A percentile compares a stretch with the other conserved stretches of the same genome.
Conservation (phyloP, 1,140 invertebrate species). For the Pollicipes pollicipes region DNA sequence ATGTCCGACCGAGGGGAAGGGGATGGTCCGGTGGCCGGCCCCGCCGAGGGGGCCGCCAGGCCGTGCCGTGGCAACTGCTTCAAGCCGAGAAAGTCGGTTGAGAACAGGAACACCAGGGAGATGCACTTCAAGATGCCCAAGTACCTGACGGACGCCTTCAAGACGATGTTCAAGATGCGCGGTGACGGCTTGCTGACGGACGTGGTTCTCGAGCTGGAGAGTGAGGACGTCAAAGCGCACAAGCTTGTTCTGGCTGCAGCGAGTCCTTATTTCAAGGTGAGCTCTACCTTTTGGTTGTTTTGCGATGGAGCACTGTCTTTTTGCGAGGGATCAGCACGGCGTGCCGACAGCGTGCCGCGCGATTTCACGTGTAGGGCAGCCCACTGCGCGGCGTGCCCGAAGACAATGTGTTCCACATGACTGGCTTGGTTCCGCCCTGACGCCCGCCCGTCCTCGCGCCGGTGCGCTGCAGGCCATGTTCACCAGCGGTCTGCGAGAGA, state of each 20-base stretch:
- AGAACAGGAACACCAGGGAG: neutral
- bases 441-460: too few species aligned
- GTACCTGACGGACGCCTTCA: constrained; percentile 12
- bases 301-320: too few species aligned
- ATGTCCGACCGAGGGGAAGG: neutral
- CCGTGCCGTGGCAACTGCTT: neutral
- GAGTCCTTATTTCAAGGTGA: constrained; percentile 83
- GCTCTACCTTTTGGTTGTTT: constrained; percentile 20
- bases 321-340: too few species aligned
- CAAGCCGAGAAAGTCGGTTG: neutral
- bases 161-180: constrained; percentile 76
- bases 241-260: constrained; percentile 78
- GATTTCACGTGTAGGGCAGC: too few species aligned
- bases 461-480: constrained; percentile 60
- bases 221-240: constrained; percentile 70
- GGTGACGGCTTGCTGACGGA: constrained; percentile 77
- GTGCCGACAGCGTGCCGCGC: too few species aligned
- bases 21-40: neutral
- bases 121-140: constrained; percentile 2
- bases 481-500: constrained; percentile 65
- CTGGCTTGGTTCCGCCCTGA: neutral
- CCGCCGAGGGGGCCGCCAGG: neutral
- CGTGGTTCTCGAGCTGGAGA: constrained; percentile 64
- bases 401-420: too few species aligned
- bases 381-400: too few species aligned